Evolutionary conservation across 1,140 invertebrate species (phyloP).

Genomic region (Prorops nasuta): DNA sequence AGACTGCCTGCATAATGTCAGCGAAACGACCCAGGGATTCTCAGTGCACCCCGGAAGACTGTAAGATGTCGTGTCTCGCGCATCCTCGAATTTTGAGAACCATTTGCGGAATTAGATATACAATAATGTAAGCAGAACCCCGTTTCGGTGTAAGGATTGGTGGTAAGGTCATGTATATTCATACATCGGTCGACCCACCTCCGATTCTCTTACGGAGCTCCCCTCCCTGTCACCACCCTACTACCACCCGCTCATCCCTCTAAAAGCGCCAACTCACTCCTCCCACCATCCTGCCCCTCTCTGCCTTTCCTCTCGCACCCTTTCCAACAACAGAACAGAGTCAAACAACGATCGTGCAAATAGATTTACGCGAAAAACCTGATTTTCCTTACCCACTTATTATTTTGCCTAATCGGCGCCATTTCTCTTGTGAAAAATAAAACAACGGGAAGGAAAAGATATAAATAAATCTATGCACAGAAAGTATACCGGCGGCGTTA

Average conservation of each 20-base stretch:
- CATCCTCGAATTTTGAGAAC: constrained; percentile 49
- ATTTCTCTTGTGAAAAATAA: too few relatives aligned
- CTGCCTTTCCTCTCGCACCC: constrained; percentile 12
- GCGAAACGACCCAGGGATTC: constrained; percentile 42
- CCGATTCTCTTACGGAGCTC: constrained; percentile 28
- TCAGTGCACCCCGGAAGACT: constrained; percentile 13
- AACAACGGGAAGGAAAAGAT: too few relatives aligned
- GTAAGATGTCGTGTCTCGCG: neutral
- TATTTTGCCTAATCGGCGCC: too few relatives aligned
- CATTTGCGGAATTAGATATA: constrained; percentile 57
- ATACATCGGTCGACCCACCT: constrained; percentile 47
- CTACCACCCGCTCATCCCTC: constrained; percentile 3
- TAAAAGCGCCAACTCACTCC: constrained; percentile 14
- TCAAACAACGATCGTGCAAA: constrained; percentile 43
- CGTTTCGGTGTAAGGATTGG: constrained; percentile 54
- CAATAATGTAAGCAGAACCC: constrained; percentile 59
- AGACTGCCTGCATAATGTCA: constrained; percentile 58
- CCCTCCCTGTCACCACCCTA: constrained; percentile 6
- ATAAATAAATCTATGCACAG: too few relatives aligned
- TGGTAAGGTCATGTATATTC: constrained; percentile 58
- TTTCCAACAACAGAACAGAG: constrained; percentile 33
- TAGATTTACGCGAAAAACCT: constrained; percentile 35
- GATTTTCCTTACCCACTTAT: neutral
- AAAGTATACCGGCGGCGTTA: too few relatives aligned
- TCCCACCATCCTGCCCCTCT: constrained; percentile 26